phyloP scores from a whole-genome alignment of 2,797 vertebrate genomes.

The Leptoclinus maculatus region DNA sequence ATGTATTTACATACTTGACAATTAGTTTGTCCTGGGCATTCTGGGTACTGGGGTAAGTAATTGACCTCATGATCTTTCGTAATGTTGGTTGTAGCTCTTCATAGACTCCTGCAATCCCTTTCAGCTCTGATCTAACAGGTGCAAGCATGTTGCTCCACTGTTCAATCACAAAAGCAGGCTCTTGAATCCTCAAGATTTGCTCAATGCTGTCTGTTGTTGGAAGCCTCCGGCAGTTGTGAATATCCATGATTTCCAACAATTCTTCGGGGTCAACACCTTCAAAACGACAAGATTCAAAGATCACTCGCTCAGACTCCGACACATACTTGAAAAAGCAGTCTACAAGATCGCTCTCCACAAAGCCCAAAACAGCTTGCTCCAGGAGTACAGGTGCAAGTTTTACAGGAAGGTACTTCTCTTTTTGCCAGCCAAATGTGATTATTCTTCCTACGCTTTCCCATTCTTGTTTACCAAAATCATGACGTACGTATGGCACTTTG shows the following conservation, averaged over 20 bases:
- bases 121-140: slow-evolving; percentile 20
- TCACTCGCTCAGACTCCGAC: slow-evolving; percentile 13
- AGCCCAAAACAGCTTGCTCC: too few species aligned
- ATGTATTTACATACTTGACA: too few species aligned
- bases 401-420: too few species aligned
- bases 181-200: too few species aligned
- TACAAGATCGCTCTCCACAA: slow-evolving; percentile 26
- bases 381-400: too few species aligned
- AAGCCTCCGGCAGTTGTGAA: slow-evolving; percentile 8
- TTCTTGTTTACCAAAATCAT: slow-evolving; percentile 37
- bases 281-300: slow-evolving; percentile 30
- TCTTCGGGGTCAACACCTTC: slow-evolving; percentile 41
- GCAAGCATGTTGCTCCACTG: background rate
- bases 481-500: slow-evolving; percentile 30
- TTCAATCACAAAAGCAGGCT: too few species aligned
- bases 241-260: slow-evolving; percentile 48
- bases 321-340: slow-evolving; percentile 20
- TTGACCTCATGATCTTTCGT: too few species aligned
- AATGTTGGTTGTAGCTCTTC: too few species aligned
- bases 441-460: slow-evolving; percentile 21
- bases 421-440: too few species aligned
- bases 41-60: too few species aligned
- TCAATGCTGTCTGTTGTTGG: too few species aligned
- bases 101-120: background rate
- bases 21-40: too few species aligned